Evolutionary conservation across 2,797 vertebrate genomes (phyloP), one percentile per base, ranked within the genome.

Genomic region (Sebastes diploproa): DNA sequence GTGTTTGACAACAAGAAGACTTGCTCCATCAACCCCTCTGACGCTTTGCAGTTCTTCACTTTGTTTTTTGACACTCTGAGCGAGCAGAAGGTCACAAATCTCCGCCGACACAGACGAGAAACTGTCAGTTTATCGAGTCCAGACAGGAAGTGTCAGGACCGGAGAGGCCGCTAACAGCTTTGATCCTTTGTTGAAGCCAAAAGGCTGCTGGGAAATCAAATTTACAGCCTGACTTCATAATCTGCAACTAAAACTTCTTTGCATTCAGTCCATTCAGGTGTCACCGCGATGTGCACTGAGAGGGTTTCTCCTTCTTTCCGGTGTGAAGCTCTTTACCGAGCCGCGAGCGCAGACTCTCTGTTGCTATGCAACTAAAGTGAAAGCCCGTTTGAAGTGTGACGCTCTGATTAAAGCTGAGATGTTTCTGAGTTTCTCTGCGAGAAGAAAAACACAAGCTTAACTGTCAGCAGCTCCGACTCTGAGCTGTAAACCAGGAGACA

Each of bases 321-420:
- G 46, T 14, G 61, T 27, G 69, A 68, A 54, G 61, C 81, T 61
- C 63, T 23, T 66, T 1, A 0, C 34, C 1, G 20, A 80, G 25
- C 74, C 4, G 4, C 9, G 16, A 66, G 62, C n/a, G 4, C 61
- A 6, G 29, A 20, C 72, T 80, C 30, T 63, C 80, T 69, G 89
- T 90, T 86, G 85, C 89, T 87, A 87, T 62, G 89, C 85, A 86
- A 89, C 89, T 1, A 32, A 13, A 42, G 75, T 5, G 70, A 60
- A 63, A 72, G 63, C 3, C 62, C 38, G 55, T 75, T 64, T 65
- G 73, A 81, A 72, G 69, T 63, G 77, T 29, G 70, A 72, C 23
- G 3, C 50, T 78, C 60, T 75, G 78, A 80, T 76, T 73, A 78
- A 34, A 50, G 69, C 73, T 1, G 42, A 85, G 34, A 62, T 42